Conservation (phyloP, 2,888 invertebrate genomes). For the Rugalucina vietnamica region DNA sequence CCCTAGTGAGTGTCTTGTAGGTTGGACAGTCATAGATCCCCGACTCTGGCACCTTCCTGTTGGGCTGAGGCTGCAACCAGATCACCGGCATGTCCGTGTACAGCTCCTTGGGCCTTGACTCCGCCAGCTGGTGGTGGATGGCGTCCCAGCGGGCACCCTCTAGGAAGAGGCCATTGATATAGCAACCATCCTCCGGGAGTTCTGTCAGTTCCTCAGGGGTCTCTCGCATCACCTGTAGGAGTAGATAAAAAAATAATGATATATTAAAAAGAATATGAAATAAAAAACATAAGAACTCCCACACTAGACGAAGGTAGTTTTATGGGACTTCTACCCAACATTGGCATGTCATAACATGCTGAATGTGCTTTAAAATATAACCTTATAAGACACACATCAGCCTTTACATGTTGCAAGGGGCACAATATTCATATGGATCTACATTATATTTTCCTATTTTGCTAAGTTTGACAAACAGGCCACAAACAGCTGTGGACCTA, state of each 20-base stretch:
- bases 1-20: conserved; percentile 88
- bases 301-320: too few species aligned
- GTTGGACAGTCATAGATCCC: conserved; percentile 87
- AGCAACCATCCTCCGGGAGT: conserved; percentile 83
- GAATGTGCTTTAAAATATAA: too few species aligned
- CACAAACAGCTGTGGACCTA: too few species aligned
- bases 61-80: conserved; percentile 89
- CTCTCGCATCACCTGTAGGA: conserved; percentile 77
- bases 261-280: not conserved
- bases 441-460: too few species aligned
- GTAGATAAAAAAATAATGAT: too few species aligned
- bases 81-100: conserved; percentile 89
- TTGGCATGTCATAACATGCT: too few species aligned
- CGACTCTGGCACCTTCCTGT: conserved; percentile 85
- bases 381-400: too few species aligned
- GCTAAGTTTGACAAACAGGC: too few species aligned
- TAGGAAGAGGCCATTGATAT: conserved; percentile 82
- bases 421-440: too few species aligned
- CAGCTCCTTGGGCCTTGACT: conserved; percentile 83
- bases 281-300: not conserved
- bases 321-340: too few species aligned
- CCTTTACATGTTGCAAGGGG: too few species aligned
- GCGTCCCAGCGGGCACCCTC: conserved; percentile 83
- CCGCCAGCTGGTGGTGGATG: conserved; percentile 72
- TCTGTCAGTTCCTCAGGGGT: conserved; percentile 72